These are phyloP conservation scores for Chlorodrepanis virens DNA, from an alignment of 2,113 vertebrate species.

Conservation along the genomic window DNA sequence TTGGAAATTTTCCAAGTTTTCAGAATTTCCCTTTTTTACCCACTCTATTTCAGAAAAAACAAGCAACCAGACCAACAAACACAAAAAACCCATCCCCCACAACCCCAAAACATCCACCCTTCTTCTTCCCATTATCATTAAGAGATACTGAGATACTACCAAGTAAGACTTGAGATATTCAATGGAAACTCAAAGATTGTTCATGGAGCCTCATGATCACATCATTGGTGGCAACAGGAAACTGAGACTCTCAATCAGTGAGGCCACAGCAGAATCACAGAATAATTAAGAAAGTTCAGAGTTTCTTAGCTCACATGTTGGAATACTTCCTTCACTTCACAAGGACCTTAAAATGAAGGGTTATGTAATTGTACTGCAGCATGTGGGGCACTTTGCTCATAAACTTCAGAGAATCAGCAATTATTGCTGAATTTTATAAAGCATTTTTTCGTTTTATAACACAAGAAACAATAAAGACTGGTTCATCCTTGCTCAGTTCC, in stretches of 20 bases:
- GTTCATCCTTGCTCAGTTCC: background rate
- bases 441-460: background rate
- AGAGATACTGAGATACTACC: background rate
- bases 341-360: background rate
- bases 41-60: background rate
- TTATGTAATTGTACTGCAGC: background rate
- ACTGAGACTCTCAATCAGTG: background rate
- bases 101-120: background rate
- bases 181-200: background rate
- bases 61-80: background rate
- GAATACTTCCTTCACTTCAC: background rate
- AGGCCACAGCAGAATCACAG: background rate
- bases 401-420: background rate
- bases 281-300: background rate
- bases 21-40: background rate
- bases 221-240: background rate
- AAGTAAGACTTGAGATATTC: fast-evolving
- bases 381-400: background rate
- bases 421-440: background rate
- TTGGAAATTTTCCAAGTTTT: background rate
- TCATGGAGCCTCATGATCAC: background rate
- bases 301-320: background rate
- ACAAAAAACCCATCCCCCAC: background rate
- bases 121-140: background rate
- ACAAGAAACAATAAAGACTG: background rate